A percentile compares a stretch with the other conserved stretches of the same genome.
Conservation (phyloP, 2,113 vertebrate species). For the Furnarius figulus region DNA sequence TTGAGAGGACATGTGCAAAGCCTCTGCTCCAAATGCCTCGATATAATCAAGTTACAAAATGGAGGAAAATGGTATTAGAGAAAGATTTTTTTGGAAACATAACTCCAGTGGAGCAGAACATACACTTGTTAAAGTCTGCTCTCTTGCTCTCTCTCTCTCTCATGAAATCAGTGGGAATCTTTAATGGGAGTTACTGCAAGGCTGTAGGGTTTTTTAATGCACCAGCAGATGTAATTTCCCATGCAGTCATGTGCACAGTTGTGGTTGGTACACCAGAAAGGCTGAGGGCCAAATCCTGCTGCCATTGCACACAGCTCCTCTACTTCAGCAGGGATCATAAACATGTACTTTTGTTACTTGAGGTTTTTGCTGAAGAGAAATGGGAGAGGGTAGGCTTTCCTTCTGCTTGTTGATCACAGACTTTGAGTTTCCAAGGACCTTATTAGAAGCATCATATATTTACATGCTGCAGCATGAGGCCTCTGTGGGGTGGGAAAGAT, state of each 20-base stretch:
- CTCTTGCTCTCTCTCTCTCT: not conserved
- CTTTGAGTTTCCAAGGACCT: not conserved
- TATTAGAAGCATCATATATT: not conserved
- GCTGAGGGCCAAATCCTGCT: slow-evolving; percentile 36
- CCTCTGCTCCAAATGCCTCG: not conserved
- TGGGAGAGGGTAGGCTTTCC: not conserved
- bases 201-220: not conserved
- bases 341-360: not conserved
- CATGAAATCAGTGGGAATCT: not conserved
- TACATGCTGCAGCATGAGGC: slow-evolving; percentile 2
- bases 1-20: not conserved
- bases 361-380: not conserved
- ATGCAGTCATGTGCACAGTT: not conserved
- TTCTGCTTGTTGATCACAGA: not conserved
- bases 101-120: not conserved
- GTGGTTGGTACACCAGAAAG: not conserved
- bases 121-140: not conserved
- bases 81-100: not conserved
- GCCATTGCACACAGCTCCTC: not conserved
- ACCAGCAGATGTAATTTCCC: slow-evolving; percentile 6
- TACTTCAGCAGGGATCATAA: not conserved
- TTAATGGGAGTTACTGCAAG: not conserved
- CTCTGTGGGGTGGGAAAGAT: not conserved
- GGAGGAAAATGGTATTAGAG: not conserved
- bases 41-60: slow-evolving; percentile 9